These are phyloP conservation scores for Brachypteracias leptosomus DNA, from an alignment of 2,113 vertebrate species.

Conservation along the genomic window DNA sequence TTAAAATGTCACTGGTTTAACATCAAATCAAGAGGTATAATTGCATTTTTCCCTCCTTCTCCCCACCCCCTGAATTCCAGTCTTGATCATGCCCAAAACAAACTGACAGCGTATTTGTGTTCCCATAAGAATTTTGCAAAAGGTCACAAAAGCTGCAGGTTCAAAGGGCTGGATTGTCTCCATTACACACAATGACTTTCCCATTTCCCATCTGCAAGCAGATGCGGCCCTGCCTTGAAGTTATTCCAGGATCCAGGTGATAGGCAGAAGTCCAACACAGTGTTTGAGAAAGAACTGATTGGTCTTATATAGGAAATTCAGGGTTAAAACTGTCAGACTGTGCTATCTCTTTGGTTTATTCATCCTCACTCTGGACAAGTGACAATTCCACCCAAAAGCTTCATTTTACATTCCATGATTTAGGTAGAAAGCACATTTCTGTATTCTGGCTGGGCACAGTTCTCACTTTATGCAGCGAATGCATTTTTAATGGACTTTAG, in stretches of 20 bases:
- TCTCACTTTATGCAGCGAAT: neutral
- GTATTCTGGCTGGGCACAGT: neutral
- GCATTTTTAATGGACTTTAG: slow-evolving; percentile 16
- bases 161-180: neutral
- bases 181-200: neutral
- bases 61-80: slow-evolving; percentile 2
- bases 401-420: neutral
- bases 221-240: neutral
- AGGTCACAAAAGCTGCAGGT: slow-evolving; percentile 25
- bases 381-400: slow-evolving; percentile 20
- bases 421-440: neutral
- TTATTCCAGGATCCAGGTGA: neutral
- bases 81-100: slow-evolving; percentile 40
- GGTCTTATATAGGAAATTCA: neutral
- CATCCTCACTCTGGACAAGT: neutral
- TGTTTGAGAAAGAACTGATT: neutral
- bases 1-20: slow-evolving; percentile 79
- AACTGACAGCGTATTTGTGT: neutral
- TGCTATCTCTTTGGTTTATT: neutral
- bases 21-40: slow-evolving; percentile 63
- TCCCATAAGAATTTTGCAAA: slow-evolving; percentile 46
- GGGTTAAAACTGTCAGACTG: neutral
- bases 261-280: neutral
- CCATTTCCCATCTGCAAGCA: neutral
- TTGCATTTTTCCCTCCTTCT: slow-evolving; percentile 37